phyloP scores from a whole-genome alignment of 2,888 invertebrate genomes.

The Idaea straminata region DNA sequence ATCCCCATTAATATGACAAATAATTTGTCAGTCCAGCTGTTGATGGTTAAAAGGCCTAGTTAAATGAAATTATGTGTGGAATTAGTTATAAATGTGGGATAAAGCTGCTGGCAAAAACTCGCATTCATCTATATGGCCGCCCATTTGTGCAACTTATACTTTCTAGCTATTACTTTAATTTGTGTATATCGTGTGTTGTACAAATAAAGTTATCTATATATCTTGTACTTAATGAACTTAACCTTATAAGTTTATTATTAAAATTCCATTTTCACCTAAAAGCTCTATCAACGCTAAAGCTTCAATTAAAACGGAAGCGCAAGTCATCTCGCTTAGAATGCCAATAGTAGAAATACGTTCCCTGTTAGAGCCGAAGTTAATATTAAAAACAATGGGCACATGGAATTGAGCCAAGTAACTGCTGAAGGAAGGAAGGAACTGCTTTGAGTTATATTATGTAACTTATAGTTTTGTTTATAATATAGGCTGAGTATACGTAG shows the following conservation, averaged over 20 bases:
- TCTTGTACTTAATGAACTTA: neutral
- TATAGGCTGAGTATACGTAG: neutral
- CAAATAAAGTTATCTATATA: neutral
- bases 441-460: neutral
- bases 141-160: no score
- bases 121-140: no score
- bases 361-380: neutral
- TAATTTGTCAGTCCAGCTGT: no score
- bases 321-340: neutral
- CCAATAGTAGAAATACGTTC: neutral
- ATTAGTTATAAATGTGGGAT: neutral
- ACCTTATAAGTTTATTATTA: neutral
- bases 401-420: neutral
- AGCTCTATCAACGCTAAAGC: neutral
- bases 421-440: neutral
- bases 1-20: no score
- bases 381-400: conserved; percentile 1
- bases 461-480: neutral
- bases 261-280: neutral
- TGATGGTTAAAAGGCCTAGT: no score
- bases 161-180: no score
- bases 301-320: neutral
- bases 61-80: no score
- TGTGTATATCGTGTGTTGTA: no score
- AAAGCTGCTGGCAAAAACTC: neutral